These are phyloP conservation scores for Halocaridina rubra DNA, from an alignment of 2,888 invertebrate genomes.

Conservation along the genomic window DNA sequence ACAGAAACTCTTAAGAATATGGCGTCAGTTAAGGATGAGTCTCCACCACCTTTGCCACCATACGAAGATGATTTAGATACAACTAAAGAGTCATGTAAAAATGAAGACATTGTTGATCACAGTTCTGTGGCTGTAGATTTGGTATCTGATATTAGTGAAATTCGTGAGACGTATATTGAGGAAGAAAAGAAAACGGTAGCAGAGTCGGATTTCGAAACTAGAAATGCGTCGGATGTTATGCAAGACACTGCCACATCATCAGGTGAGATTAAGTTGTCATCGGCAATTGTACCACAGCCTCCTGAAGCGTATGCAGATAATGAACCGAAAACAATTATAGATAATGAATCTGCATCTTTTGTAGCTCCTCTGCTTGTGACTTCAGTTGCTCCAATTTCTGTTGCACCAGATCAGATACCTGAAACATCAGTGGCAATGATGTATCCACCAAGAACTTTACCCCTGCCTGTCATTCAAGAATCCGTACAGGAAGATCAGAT, in stretches of 20 bases:
- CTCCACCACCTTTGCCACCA: constrained; percentile 33
- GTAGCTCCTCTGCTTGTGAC: constrained; percentile 27
- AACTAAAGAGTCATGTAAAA: background rate
- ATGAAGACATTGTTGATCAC: background rate
- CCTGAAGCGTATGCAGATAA: background rate
- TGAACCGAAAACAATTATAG: background rate
- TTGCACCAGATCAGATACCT: constrained; percentile 29
- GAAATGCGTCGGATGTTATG: too few relatives aligned
- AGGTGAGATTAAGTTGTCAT: too few relatives aligned
- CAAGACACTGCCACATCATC: too few relatives aligned
- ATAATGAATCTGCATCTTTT: background rate
- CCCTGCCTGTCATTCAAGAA: constrained; percentile 44
- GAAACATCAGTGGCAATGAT: constrained; percentile 17
- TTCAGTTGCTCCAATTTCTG: constrained; percentile 21
- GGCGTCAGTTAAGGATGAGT: constrained; percentile 29
- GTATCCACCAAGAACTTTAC: constrained; percentile 31
- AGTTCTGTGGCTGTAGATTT: too few relatives aligned
- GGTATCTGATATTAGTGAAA: too few relatives aligned
- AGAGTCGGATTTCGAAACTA: too few relatives aligned
- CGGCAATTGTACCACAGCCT: background rate
- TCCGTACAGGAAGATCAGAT: constrained; percentile 36
- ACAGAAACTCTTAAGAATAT: background rate
- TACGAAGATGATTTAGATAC: constrained; percentile 20
- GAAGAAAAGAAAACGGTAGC: too few relatives aligned
- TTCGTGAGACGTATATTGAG: too few relatives aligned